phyloP scores from a whole-genome alignment of 2,113 vertebrate species.

The Axis porcinus region DNA sequence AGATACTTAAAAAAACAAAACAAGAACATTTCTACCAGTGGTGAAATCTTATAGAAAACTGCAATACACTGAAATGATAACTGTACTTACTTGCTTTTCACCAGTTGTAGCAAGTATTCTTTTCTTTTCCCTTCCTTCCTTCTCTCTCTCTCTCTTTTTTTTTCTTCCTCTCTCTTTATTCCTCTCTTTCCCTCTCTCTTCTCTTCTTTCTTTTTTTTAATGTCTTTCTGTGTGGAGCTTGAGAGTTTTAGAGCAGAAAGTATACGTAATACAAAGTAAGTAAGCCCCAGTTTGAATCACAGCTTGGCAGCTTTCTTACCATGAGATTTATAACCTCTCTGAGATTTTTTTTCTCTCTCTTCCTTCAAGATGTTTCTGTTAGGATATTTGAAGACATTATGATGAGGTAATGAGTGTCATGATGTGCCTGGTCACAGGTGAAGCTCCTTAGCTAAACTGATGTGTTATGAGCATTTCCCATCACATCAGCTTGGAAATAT shows the following conservation, averaged over 20 bases:
- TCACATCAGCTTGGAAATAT: not conserved
- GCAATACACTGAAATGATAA: not conserved
- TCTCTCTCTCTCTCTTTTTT: fast-evolving
- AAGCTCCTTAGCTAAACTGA: not conserved
- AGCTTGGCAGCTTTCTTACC: not conserved
- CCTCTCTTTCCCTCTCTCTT: fast-evolving
- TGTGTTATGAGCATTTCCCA: not conserved
- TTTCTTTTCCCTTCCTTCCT: not conserved
- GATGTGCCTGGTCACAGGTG: not conserved
- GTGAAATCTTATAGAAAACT: not conserved
- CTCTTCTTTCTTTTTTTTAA: not conserved
- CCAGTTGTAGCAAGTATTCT: not conserved
- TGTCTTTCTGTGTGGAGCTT: not conserved
- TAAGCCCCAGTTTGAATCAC: not conserved
- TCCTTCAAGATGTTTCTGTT: not conserved
- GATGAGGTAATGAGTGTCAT: not conserved
- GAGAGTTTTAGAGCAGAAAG: not conserved
- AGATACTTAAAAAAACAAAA: not conserved
- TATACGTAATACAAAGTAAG: not conserved
- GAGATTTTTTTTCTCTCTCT: not conserved
- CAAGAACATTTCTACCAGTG: not conserved
- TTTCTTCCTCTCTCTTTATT: fast-evolving
- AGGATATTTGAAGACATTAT: not conserved
- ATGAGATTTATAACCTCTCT: not conserved
- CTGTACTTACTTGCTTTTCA: not conserved